These are phyloP conservation scores for Phymorhynchus buccinoides DNA, from an alignment of 1,140 invertebrate genomes.

Conservation along the genomic window DNA sequence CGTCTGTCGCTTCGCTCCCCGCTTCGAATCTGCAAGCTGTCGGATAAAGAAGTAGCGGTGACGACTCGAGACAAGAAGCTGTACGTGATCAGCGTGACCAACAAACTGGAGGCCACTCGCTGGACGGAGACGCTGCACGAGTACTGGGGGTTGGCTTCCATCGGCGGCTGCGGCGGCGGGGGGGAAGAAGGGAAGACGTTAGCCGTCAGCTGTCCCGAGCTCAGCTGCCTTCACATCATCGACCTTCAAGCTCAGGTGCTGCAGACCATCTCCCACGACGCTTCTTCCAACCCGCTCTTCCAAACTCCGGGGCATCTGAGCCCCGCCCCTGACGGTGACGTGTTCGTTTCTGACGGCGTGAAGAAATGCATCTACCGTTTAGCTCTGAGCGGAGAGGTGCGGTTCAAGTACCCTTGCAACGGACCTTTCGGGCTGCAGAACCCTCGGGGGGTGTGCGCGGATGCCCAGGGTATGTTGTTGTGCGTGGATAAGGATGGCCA, in stretches of 20 bases:
- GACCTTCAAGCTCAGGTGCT: constrained; percentile 10
- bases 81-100: neutral
- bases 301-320: neutral
- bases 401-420: constrained; percentile 30
- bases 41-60: constrained; percentile 15
- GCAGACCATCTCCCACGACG: constrained; percentile 25
- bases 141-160: constrained; percentile 15
- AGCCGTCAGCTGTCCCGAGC: constrained; percentile 4
- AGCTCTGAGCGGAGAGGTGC: neutral
- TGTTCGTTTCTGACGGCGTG: constrained; percentile 18
- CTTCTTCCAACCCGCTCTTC: constrained; percentile 18
- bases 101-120: constrained; percentile 20
- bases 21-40: constrained; percentile 20
- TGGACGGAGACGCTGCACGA: neutral
- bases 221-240: constrained; percentile 9
- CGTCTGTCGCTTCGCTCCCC: constrained; percentile 1
- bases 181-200: neutral
- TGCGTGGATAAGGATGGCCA: constrained; percentile 24
- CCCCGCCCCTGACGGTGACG: neutral
- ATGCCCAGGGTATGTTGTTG: constrained; percentile 4
- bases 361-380: constrained; percentile 29
- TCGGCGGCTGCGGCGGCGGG: neutral
- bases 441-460: neutral
- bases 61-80: constrained; percentile 9
- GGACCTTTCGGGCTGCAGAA: constrained; percentile 21